Evolutionary conservation across 2,888 invertebrate species (phyloP).

Genomic region (Antheraea yamamai): DNA sequence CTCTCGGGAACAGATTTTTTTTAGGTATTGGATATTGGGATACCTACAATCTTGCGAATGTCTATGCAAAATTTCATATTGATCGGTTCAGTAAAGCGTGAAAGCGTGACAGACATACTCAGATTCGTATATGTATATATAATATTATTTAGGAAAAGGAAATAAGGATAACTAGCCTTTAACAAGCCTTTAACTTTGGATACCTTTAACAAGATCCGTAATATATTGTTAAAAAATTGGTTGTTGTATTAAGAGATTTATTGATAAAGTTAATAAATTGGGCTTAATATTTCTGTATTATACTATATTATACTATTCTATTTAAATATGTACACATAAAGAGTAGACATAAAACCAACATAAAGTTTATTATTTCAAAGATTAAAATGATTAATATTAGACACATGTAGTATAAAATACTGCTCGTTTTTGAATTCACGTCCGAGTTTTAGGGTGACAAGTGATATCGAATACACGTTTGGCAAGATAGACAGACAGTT

Average conservation of each 20-base stretch:
- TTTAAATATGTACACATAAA: neutral
- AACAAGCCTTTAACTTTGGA: no score
- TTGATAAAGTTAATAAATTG: neutral
- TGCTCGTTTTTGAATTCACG: neutral
- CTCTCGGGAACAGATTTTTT: no score
- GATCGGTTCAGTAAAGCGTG: no score
- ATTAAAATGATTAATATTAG: neutral
- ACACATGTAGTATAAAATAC: neutral
- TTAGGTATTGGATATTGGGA: no score
- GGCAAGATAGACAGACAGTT: constrained; percentile 38
- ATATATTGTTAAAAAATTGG: neutral
- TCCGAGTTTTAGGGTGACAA: constrained; percentile 24
- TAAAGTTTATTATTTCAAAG: neutral
- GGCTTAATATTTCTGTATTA: neutral
- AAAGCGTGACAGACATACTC: no score
- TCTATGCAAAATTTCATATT: no score
- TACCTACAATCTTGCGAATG: no score
- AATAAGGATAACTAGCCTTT: no score
- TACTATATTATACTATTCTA: no score
- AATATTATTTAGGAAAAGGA: no score
- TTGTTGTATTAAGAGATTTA: neutral
- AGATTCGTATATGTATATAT: no score
- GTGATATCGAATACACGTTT: constrained; percentile 45
- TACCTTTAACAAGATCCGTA: neutral
- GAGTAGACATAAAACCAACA: neutral